Conservation (phyloP, 2,888 invertebrate genomes). For the Drosophila macrospina region DNA sequence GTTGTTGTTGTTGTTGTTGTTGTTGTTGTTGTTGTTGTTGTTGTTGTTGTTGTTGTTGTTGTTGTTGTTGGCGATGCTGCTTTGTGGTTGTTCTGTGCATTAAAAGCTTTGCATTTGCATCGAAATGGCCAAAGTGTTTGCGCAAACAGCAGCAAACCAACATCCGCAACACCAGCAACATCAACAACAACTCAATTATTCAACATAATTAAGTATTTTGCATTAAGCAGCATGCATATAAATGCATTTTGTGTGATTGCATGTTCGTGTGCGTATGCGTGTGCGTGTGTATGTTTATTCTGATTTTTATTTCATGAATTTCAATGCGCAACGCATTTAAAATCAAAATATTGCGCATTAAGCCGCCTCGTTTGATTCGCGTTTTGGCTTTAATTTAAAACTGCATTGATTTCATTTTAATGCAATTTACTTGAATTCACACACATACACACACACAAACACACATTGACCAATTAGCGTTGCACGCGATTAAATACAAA, state of each 20-base stretch:
- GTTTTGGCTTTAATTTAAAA: conserved; percentile 73
- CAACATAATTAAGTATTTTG: conserved; percentile 83
- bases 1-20: conserved; percentile 23
- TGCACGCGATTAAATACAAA: conserved; percentile 52
- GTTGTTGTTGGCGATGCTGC: conserved; percentile 39
- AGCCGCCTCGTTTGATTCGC: conserved; percentile 70
- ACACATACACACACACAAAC: conserved; percentile 11
- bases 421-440: conserved; percentile 66
- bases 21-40: conserved; percentile 28
- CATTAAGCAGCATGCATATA: conserved; percentile 67
- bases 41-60: conserved; percentile 24
- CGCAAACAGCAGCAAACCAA: conserved; percentile 52
- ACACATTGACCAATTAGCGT: conserved; percentile 31
- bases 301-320: conserved; percentile 74
- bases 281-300: conserved; percentile 40
- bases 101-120: conserved; percentile 74
- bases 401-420: conserved; percentile 73
- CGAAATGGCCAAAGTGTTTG: conserved; percentile 68
- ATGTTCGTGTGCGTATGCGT: neutral
- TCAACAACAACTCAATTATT: conserved; percentile 81
- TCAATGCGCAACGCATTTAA: conserved; percentile 71
- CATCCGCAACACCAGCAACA: conserved; percentile 27
- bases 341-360: conserved; percentile 76
- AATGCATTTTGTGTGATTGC: conserved; percentile 36
- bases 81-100: conserved; percentile 70